Base-by-base conservation (phyloP, 2,113 vertebrate species). In the Gadus chalcogrammus region DNA sequence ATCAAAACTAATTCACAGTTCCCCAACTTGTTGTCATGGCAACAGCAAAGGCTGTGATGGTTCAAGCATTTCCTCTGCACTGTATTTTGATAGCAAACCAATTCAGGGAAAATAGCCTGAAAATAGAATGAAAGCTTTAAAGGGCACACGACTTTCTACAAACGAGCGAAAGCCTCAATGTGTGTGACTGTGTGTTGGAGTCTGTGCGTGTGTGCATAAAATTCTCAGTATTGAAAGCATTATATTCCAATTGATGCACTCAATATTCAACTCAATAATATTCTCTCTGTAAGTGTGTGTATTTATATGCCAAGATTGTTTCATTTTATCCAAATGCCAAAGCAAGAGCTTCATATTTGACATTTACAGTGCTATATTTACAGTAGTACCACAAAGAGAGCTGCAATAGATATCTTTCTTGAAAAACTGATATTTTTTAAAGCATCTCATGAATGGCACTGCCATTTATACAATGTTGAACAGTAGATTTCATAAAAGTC, bases 11-110 rank as follows among this genome's bases (percentile, higher is more conserved):
- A 77, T 27, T 59, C 22, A 38, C 42, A 65, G 64, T 61, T 64
- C 52, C 67, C 15, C 64, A 18, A 66, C 66, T 38, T 67, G 74
- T 72, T 72, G 69, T 53, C 70, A 53, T 38, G 72, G 70, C 61
- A 80, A 75, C 72, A 38, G 31, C 38, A 20, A 53, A 12, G 65
- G 59, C 22, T 5, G 22, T 4, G 20, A 28, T 28, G 12, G 42
- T 48, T 48, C 42, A 7, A 48, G 42, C 42, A 48, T 48, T 48
- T 48, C 12, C 11, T 48, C 11, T 48, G 12, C 9, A 48, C 42
- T 48, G 42, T 48, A 48, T 13, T 48, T 48, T 8, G 42, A 48
- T 48, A 48, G 42, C 8, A 48, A 48, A 48, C 42, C 42, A 48
- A 48, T 48, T 48, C 8, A 42, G 38, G 38, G 11, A 42, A 42